Evolutionary conservation across 2,888 invertebrate species (phyloP).

Genomic region (Zeuzera pyrina): DNA sequence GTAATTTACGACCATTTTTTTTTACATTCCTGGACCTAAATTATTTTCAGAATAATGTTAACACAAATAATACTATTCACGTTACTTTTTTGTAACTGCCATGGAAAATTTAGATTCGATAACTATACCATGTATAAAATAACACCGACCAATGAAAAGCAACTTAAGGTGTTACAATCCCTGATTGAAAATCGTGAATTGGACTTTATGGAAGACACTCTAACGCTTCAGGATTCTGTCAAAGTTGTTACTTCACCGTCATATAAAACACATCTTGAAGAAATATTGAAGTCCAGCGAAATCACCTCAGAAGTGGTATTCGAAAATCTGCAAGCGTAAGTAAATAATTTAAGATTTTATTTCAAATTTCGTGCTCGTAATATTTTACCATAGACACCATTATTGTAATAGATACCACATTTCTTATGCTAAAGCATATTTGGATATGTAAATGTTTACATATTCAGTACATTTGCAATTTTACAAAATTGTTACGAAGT

Average conservation of each 20-base stretch:
- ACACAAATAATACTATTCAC: not conserved
- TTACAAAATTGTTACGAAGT: too few species aligned
- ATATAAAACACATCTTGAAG: slow-evolving; percentile 23
- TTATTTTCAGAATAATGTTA: slow-evolving; percentile 1
- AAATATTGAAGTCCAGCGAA: slow-evolving; percentile 19
- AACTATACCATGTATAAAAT: slow-evolving; percentile 50
- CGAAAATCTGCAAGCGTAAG: slow-evolving; percentile 62
- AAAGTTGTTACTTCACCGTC: slow-evolving; percentile 40
- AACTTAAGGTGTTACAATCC: slow-evolving; percentile 26
- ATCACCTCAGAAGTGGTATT: slow-evolving; percentile 26
- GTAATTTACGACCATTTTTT: too few species aligned
- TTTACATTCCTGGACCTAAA: too few species aligned
- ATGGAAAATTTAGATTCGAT: slow-evolving; percentile 18
- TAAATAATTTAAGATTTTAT: slow-evolving; percentile 9
- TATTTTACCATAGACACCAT: too few species aligned
- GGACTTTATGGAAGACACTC: slow-evolving; percentile 13
- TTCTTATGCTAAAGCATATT: too few species aligned
- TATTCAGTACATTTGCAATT: too few species aligned
- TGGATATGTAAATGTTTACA: too few species aligned
- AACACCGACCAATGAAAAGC: slow-evolving; percentile 29
- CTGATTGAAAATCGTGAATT: slow-evolving; percentile 17
- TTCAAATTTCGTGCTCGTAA: too few species aligned
- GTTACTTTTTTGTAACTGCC: slow-evolving; percentile 4
- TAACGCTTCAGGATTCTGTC: slow-evolving; percentile 12
- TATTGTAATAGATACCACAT: too few species aligned